A percentile compares a stretch with the other conserved stretches of the same genome.
Evolutionary conservation across 2,888 invertebrate species (phyloP).

Genomic region (Orthosia gothica): DNA sequence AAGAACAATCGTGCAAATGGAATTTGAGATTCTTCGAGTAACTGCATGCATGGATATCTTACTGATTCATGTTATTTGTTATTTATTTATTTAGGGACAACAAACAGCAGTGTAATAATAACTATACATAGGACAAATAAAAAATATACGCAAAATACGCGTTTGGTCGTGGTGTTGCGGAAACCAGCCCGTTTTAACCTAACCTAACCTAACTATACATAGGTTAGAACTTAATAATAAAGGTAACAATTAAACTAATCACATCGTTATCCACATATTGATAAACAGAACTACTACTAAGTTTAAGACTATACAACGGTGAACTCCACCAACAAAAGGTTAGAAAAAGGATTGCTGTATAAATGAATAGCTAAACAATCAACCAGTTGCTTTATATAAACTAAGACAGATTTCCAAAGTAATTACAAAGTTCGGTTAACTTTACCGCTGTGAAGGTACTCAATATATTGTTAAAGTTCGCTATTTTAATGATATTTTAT

Average conservation of each 20-base stretch:
- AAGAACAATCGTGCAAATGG: conserved; percentile 48
- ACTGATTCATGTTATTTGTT: conserved; percentile 37
- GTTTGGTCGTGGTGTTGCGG: no score
- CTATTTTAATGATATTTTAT: conserved; percentile 43
- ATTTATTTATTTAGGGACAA: no score
- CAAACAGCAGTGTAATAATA: no score
- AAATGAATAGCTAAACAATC: conserved; percentile 45
- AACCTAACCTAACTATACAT: no score
- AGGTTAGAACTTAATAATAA: no score
- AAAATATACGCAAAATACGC: no score
- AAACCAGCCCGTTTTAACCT: no score
- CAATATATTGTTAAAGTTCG: conserved; percentile 49
- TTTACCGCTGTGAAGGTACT: conserved; percentile 29
- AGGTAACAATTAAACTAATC: no score
- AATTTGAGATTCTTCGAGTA: conserved; percentile 39
- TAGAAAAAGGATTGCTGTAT: conserved; percentile 32
- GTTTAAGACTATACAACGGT: conserved; percentile 9
- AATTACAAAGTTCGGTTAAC: conserved; percentile 48
- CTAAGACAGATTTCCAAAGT: conserved; percentile 48
- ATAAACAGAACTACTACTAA: no score
- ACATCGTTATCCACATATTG: no score
- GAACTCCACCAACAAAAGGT: conserved; percentile 3
- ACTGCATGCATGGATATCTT: conserved; percentile 24
- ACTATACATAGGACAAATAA: no score
- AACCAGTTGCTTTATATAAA: conserved; percentile 40